phyloP scores from a whole-genome alignment of 2,113 vertebrate species.

The Actinemys pallida region DNA sequence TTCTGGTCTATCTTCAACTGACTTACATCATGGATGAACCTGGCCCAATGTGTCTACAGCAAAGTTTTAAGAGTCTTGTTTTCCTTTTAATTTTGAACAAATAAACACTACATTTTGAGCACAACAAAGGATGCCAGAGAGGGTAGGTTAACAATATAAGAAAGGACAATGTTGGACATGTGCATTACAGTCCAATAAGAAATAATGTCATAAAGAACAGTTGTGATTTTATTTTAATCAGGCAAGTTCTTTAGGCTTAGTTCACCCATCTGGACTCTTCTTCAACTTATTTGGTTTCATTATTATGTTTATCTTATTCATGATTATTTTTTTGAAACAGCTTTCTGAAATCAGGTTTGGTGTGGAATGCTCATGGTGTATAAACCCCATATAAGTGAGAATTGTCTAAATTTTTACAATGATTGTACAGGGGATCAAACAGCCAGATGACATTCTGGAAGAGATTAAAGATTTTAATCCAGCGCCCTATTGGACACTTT shows the following conservation, averaged over 20 bases:
- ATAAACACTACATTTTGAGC: neutral
- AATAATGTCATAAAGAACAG: neutral
- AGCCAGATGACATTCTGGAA: neutral
- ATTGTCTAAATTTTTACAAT: neutral
- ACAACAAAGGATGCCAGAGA: neutral
- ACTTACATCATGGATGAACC: neutral
- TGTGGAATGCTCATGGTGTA: neutral
- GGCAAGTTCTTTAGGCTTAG: neutral
- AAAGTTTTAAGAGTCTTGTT: neutral
- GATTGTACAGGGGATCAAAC: neutral
- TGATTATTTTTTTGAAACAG: neutral
- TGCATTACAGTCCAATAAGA: neutral
- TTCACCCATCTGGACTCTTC: neutral
- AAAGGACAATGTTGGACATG: rapidly evolving
- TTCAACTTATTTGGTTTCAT: neutral
- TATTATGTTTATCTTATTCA: neutral
- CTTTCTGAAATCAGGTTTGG: neutral
- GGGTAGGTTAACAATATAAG: neutral
- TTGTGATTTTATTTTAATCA: neutral
- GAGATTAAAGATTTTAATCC: neutral
- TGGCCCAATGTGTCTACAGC: too few relatives aligned
- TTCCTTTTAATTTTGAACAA: neutral
- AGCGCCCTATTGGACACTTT: neutral
- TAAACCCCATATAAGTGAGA: neutral
- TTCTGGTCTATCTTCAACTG: too few relatives aligned